Base-by-base conservation (phyloP, 2,888 invertebrate genomes). In the Xestia sexstrigata region DNA sequence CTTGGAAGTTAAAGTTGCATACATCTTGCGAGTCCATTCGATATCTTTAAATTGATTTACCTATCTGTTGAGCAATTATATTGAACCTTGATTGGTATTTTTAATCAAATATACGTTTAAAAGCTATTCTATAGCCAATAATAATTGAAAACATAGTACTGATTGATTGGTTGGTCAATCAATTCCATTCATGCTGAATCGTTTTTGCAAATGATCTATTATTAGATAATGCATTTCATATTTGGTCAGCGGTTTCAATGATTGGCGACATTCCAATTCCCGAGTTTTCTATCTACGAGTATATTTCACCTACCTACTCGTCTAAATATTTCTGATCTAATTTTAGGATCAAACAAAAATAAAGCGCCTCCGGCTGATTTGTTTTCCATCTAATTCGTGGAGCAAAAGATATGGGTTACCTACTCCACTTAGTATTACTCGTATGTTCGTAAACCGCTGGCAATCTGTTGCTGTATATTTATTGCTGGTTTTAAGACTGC, bases 181-280 rank as follows among this genome's bases (percentile, higher is more conserved):
- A 69, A 66, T 63, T 47, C 7, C 62, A 73, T 74, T 49, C 30
- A 62, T 45, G 26, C 60, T 49, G 49, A 71, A 69, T 58, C 35
- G 72, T 74, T 79, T 86, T 81, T 81, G 85, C 71, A 82, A 79
- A 72, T 78, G 75, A 74, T 79, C 75, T 85, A 79, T 82, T 79
- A 76, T 78, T 78, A 85, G 63, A 55, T 30, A 66, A 74, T 73
- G 76, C 79, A 79, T 82, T 78, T 79, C 71, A 74, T 78, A 65
- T 79, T 88, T 82, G 75, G 71, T 66, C 70, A 74, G 20, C 20
- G 23, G 74, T 62, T 78, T 63, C 30, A 47, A 39, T 71, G 70
- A 73, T 70, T 75, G 83, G 74, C 67, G 30, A 39, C 11, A 52
- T 55, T 76, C 55, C 79, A 88, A 78, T 82, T 79, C 49, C 71